Evolutionary conservation across 2,797 vertebrate genomes (phyloP).

Genomic region (Mycteria americana): DNA sequence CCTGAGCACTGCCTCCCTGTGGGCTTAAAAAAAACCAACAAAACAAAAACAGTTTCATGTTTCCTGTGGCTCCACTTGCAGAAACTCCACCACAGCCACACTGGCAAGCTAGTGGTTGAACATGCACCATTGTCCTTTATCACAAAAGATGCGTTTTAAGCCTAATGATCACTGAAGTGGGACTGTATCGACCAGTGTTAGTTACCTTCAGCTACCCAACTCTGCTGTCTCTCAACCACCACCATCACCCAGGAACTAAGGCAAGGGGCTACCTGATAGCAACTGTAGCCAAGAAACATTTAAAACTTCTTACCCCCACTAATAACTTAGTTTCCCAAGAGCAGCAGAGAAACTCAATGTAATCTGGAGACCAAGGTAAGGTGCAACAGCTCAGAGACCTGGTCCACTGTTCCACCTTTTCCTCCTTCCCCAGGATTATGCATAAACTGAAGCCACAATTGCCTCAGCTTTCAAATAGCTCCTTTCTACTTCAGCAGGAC

Average conservation of each 20-base stretch:
- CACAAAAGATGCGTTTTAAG: not conserved
- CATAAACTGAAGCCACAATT: not conserved
- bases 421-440: not conserved
- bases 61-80: not conserved
- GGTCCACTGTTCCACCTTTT: too few relatives aligned
- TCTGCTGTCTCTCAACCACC: not conserved
- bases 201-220: too few relatives aligned
- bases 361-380: not conserved
- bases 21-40: not conserved
- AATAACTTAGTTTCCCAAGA: not conserved
- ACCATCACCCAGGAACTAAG: rapidly evolving
- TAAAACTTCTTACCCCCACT: not conserved
- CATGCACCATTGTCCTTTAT: not conserved
- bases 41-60: too few relatives aligned
- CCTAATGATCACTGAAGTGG: not conserved
- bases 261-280: not conserved
- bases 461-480: not conserved
- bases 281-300: not conserved
- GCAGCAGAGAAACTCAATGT: not conserved
- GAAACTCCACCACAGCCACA: not conserved
- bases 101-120: rapidly evolving
- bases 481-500: not conserved
- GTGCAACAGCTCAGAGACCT: not conserved
- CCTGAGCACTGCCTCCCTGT: rapidly evolving
- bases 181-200: not conserved